Base-by-base conservation (phyloP, 2,888 invertebrate genomes). In the Hyppa rectilinea region DNA sequence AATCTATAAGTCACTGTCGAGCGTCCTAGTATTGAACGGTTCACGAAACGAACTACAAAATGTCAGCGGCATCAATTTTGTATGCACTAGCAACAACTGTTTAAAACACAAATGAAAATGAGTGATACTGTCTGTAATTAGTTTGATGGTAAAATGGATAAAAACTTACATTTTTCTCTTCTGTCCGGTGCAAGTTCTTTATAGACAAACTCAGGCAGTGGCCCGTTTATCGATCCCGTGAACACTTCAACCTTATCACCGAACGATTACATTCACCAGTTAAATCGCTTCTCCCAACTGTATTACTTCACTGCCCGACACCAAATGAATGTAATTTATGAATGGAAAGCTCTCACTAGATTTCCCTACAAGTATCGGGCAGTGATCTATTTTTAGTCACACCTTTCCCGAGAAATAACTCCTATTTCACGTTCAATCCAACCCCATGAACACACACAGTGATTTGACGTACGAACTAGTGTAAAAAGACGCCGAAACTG, bases 291-390 rank as follows among this genome's bases (percentile, higher is more conserved):
- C 83, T 79, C 85, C 76, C 89, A 89, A 87, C 90, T 91, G 88
- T 85, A 79, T 88, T 85, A 87, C 90, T 88, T 90, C 92, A 90
- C 96, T 95, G 92, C 79, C 87, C 87, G 85, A 89, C 90, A 90
- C 87, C 85, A 92, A 94, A 91, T 93, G 93, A 94, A 92, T 91
- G 91, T 91, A 88, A 87, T 92, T 94, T 93, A 94, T 95, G 94
- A 95, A 95, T 95, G 95, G 89, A 88, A 89, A 85, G 87, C 87
- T 87, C 87, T 89, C 88, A 88, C 89, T 90, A 88, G 89, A 89
- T 91, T 88, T 88, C 81, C 89, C 89, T 84, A 87, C 87, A 84
- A 90, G 88, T 87, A 89, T 91, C 88, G 85, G 87, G 86, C 83
- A 85, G 85, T 78, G 83, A 85, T 90, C 93, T 94, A 93, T 93